Percentiles rank a stretch among this genome's conserved stretches.
Conservation (phyloP, 2,888 invertebrate genomes). For the Bruchidius siliquastri region DNA sequence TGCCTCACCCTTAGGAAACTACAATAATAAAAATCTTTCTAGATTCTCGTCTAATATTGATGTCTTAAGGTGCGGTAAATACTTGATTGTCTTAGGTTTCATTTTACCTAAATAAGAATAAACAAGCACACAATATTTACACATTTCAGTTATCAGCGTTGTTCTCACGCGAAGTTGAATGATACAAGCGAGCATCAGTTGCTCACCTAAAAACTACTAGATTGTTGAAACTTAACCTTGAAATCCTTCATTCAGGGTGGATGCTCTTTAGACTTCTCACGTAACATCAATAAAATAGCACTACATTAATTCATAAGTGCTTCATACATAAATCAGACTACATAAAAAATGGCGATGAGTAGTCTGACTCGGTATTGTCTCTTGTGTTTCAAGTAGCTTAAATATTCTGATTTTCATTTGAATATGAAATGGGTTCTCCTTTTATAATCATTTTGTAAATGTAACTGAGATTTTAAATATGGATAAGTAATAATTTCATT, state of each 20-base stretch:
- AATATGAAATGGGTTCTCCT: too few relatives aligned
- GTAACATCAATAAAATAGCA: not conserved
- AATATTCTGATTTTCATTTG: too few relatives aligned
- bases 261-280: not conserved
- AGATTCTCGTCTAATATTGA: not conserved
- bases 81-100: not conserved
- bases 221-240: not conserved
- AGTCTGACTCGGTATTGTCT: too few relatives aligned
- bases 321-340: too few relatives aligned
- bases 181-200: not conserved
- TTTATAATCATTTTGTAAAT: too few relatives aligned
- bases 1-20: too few relatives aligned
- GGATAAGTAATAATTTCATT: not conserved
- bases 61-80: not conserved
- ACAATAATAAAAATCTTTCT: not conserved
- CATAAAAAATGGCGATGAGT: too few relatives aligned
- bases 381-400: too few relatives aligned
- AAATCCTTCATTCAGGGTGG: not conserved
- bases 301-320: too few relatives aligned
- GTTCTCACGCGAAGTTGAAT: not conserved
- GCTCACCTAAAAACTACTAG: not conserved
- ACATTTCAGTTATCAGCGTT: not conserved
- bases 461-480: too few relatives aligned
- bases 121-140: not conserved
- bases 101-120: not conserved